Conservation (phyloP, 2,888 invertebrate genomes). For the Lithophane ornitopus region DNA sequence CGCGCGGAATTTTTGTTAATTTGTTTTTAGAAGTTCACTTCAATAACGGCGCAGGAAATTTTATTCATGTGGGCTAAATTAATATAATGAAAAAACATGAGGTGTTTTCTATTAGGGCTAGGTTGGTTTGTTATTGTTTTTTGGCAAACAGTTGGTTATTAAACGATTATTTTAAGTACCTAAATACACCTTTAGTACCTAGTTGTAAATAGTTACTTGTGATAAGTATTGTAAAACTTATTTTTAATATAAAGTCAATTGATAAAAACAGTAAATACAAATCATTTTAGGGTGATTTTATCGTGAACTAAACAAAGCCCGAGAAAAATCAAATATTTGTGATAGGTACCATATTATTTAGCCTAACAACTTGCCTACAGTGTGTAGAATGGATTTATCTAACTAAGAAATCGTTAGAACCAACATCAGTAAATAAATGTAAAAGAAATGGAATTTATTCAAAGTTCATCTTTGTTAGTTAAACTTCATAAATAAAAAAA, state of each 20-base stretch:
- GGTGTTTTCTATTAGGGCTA: slow-evolving; percentile 6
- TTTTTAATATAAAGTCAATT: no score
- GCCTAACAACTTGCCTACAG: neutral
- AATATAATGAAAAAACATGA: slow-evolving; percentile 36
- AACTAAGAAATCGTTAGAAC: neutral
- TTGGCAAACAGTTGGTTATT: no score
- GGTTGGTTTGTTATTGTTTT: neutral
- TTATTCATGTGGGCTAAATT: slow-evolving; percentile 49
- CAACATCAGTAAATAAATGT: neutral
- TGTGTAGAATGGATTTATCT: neutral
- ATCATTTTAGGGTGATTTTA: neutral
- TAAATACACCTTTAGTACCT: no score
- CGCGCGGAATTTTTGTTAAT: slow-evolving; percentile 62
- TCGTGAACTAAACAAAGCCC: neutral
- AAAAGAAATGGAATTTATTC: neutral
- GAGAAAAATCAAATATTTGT: neutral
- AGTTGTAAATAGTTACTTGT: no score
- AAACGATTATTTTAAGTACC: neutral
- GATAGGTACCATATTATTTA: neutral
- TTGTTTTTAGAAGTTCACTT: slow-evolving; percentile 60
- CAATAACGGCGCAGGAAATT: slow-evolving; percentile 44
- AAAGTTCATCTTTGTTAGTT: neutral
- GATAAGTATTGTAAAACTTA: no score
- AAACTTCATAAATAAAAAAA: neutral
- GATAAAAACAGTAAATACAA: no score